Evolutionary conservation across 2,113 vertebrate species (phyloP), one percentile per base, ranked within the genome.

Genomic region (Leucopsar rothschildi): DNA sequence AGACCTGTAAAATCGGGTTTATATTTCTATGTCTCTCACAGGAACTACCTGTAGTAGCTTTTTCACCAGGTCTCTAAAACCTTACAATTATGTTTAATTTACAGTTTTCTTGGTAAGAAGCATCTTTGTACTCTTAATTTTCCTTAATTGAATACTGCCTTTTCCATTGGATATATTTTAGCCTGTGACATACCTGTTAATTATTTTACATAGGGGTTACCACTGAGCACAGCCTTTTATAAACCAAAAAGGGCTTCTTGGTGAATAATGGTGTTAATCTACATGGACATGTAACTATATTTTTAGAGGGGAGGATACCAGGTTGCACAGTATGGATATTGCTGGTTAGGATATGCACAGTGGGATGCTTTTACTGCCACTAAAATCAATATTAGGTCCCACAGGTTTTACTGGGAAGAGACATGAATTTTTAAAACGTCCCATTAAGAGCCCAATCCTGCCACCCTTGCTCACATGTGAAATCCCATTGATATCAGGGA

Each of bases 361-460:
- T 4, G 1, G 49, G 68, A 60, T 84, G 56, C 28, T 85, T 80
- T 70, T 22, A n/a, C 60, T 90, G 37, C 47, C 44, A 14, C 31
- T 69, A 12, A 70, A 94, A 65, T 45, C 56, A 70, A 7, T 21
- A 63, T 33, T 24, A 64, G n/a, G 44, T 68, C 68, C 86, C 65
- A 44, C 1, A 21, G 42, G 20, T 88, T 94, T 94, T 71, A 53
- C 18, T 31, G 71, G 35, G 49, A 68, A 82, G 64, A 83, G 25
- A 57, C 2, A 57, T 8, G 29, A 77, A 80, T 93, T 90, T 95
- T 94, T 82, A 29, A 83, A 94, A 83, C 49, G 40, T 60, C 72
- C 57, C 52, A 25, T 88, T 82, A 91, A 79, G 92, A 92, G 65
- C 57, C 88, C 88, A 57, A n/a, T 95, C 56, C 86, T 86, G 82